Percentiles rank a stretch among this genome's conserved stretches.
Evolutionary conservation across 2,797 vertebrate genomes (phyloP).

Genomic region (Falco columbarius): DNA sequence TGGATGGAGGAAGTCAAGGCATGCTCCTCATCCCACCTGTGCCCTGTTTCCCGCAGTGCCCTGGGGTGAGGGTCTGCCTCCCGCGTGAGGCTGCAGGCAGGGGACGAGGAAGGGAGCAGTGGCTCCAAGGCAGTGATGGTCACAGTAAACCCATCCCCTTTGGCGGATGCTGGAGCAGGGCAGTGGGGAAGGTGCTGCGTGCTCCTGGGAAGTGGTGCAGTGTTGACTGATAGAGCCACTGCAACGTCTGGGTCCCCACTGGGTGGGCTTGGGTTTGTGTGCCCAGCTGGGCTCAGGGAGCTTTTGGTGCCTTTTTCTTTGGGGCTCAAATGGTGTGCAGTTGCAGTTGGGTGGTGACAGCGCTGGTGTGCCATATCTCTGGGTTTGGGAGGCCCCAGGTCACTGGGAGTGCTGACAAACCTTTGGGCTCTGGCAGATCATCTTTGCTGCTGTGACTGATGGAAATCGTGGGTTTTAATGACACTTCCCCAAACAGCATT

Average conservation of each 20-base stretch:
- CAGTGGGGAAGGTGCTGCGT: not conserved
- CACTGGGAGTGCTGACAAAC: not conserved
- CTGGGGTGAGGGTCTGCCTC: not conserved
- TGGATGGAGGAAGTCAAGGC: not conserved
- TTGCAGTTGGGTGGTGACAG: fast-evolving
- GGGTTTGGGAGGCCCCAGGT: not conserved
- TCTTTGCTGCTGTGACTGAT: not conserved
- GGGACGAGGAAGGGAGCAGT: not conserved
- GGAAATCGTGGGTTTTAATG: fast-evolving
- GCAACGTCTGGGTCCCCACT: too few species aligned
- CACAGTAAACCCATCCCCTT: not conserved
- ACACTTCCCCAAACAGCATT: fast-evolving
- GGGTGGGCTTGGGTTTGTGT: too few species aligned
- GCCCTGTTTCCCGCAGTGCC: not conserved
- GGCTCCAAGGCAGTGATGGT: too few species aligned
- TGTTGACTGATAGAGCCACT: not conserved
- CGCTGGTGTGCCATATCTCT: fast-evolving
- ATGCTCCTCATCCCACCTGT: not conserved
- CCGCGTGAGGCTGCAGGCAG: not conserved
- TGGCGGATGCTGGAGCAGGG: not conserved
- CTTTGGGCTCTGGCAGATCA: not conserved
- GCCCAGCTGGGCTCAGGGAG: not conserved
- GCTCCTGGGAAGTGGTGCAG: too few species aligned
- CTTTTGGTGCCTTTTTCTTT: not conserved
- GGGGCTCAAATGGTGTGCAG: not conserved